Evolutionary conservation across 2,888 invertebrate species (phyloP).

Genomic region (Conomelus anceps): DNA sequence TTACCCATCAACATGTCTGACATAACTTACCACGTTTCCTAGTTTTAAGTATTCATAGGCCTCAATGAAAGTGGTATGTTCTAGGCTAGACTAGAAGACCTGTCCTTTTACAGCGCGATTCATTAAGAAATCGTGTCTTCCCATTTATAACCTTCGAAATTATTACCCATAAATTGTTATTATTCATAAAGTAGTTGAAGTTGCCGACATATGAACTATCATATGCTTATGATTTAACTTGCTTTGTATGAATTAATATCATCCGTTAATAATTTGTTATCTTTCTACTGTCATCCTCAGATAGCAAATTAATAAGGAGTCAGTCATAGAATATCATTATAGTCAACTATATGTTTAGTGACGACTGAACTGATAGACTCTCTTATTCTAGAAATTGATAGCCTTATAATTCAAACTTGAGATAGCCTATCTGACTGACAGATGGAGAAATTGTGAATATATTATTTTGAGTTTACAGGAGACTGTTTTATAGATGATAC

Average conservation of each 20-base stretch:
- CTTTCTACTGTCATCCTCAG: not conserved
- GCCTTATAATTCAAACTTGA: not conserved
- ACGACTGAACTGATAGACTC: not conserved
- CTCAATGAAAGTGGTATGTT: not conserved
- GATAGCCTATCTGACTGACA: not conserved
- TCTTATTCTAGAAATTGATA: not conserved
- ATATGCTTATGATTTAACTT: not conserved
- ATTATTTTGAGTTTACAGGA: not conserved
- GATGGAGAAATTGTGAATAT: not conserved
- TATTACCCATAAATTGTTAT: not conserved
- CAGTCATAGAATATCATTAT: not conserved
- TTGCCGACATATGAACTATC: not conserved
- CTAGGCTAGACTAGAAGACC: not conserved
- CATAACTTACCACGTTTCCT: not conserved
- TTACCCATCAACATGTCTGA: not conserved
- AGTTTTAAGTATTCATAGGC: not conserved
- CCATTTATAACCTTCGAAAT: not conserved
- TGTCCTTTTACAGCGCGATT: not conserved
- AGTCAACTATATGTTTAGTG: not conserved
- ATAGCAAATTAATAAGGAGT: not conserved
- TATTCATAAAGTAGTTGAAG: not conserved
- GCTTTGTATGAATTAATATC: not conserved
- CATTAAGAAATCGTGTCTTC: not conserved
- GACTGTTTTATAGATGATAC: too few relatives aligned
- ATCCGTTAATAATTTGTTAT: not conserved